Evolutionary conservation across 2,888 invertebrate species (phyloP).

Genomic region (Diadromus collaris): DNA sequence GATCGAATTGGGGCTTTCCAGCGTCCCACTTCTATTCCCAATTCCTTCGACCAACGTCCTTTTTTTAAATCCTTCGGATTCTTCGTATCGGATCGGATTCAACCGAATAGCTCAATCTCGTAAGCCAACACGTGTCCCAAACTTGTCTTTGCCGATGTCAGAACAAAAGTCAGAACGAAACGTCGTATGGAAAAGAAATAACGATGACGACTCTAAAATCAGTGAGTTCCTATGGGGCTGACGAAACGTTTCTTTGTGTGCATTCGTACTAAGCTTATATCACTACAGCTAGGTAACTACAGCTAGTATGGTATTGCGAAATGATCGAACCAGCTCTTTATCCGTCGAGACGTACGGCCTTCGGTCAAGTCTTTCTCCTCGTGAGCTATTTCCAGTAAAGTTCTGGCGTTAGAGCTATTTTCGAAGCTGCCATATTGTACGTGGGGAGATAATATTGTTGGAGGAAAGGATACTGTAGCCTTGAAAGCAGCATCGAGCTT

Average conservation of each 20-base stretch:
- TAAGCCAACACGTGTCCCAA: neutral
- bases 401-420: slow-evolving; percentile 40
- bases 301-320: slow-evolving; percentile 54
- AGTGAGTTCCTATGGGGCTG: neutral
- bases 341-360: slow-evolving; percentile 58
- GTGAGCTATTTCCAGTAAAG: slow-evolving; percentile 52
- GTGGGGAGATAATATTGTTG: neutral
- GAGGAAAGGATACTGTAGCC: neutral
- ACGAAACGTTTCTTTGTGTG: slow-evolving; percentile 20
- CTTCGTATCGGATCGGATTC: neutral
- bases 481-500: neutral
- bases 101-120: neutral
- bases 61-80: neutral
- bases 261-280: slow-evolving; percentile 7
- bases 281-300: slow-evolving; percentile 25
- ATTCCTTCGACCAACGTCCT: neutral
- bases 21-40: slow-evolving; percentile 6
- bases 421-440: slow-evolving; percentile 41
- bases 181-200: neutral
- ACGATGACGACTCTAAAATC: slow-evolving; percentile 8
- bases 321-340: slow-evolving; percentile 59
- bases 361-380: slow-evolving; percentile 56
- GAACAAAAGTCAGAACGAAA: neutral
- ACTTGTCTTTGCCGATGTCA: too few species aligned
- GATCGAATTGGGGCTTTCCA: slow-evolving; percentile 14